These are phyloP conservation scores for Seira ritae DNA, from an alignment of 2,888 invertebrate species.

Conservation along the genomic window DNA sequence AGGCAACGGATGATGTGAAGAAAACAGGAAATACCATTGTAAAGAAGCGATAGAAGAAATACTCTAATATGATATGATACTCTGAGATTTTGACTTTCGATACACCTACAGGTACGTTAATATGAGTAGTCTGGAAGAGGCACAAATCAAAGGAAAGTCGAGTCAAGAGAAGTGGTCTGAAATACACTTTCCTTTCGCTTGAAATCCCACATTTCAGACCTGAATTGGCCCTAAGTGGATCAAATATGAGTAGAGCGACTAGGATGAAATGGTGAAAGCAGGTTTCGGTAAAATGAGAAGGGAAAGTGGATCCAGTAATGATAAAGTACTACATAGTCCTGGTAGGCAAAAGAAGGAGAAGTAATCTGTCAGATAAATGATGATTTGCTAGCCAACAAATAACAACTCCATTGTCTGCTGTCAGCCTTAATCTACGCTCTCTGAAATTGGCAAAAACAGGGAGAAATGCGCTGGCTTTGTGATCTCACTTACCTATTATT, in stretches of 20 bases:
- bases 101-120: slow-evolving; percentile 35
- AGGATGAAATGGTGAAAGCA: background rate
- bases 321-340: too few relatives aligned
- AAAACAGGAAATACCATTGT: slow-evolving; percentile 21
- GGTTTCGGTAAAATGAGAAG: background rate
- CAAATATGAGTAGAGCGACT: background rate
- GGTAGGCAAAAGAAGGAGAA: background rate
- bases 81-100: slow-evolving; percentile 41
- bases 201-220: background rate
- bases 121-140: slow-evolving; percentile 27
- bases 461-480: background rate
- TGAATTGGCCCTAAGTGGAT: background rate
- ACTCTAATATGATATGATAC: background rate
- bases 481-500: background rate
- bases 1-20: slow-evolving; percentile 1
- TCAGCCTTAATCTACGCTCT: background rate
- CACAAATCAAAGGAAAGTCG: slow-evolving; percentile 3
- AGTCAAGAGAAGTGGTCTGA: slow-evolving; percentile 2
- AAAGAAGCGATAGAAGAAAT: background rate
- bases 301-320: background rate
- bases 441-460: background rate
- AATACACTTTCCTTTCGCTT: background rate
- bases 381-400: slow-evolving; percentile 34
- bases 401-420: slow-evolving; percentile 29
- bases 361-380: slow-evolving; percentile 14